Evolutionary conservation across 1,140 invertebrate species (phyloP).

Genomic region (Dendrolimus punctatus): DNA sequence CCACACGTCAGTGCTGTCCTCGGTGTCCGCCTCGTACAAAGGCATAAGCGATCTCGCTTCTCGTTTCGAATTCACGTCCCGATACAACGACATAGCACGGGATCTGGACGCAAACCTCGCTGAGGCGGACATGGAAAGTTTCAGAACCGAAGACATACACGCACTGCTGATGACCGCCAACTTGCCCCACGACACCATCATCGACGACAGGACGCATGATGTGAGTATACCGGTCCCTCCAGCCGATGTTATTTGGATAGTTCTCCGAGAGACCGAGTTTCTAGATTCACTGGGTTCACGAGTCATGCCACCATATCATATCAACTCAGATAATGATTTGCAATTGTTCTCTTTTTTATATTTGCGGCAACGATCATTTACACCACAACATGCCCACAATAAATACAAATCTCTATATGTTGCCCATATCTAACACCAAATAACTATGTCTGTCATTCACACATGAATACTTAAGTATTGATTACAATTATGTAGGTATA

Average conservation of each 20-base stretch:
- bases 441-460: too few species aligned
- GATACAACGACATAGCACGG: slow-evolving; percentile 88
- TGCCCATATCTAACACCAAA: too few species aligned
- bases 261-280: not conserved
- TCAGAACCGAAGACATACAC: slow-evolving; percentile 92
- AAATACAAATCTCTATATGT: too few species aligned
- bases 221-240: slow-evolving; percentile 33
- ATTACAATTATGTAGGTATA: too few species aligned
- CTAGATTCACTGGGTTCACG: not conserved
- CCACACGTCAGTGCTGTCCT: slow-evolving; percentile 86
- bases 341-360: too few species aligned
- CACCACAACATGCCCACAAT: too few species aligned
- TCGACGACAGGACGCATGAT: slow-evolving; percentile 60
- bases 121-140: slow-evolving; percentile 95
- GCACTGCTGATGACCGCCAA: slow-evolving; percentile 81
- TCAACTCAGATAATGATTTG: too few species aligned
- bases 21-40: slow-evolving; percentile 84
- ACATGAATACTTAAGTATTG: too few species aligned
- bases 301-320: too few species aligned
- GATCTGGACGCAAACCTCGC: slow-evolving; percentile 94
- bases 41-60: slow-evolving; percentile 79
- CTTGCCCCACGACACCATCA: slow-evolving; percentile 75
- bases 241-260: not conserved
- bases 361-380: too few species aligned
- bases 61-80: slow-evolving; percentile 69